These are phyloP conservation scores for Cactoblastis cactorum DNA, from an alignment of 2,888 invertebrate genomes.

Conservation along the genomic window DNA sequence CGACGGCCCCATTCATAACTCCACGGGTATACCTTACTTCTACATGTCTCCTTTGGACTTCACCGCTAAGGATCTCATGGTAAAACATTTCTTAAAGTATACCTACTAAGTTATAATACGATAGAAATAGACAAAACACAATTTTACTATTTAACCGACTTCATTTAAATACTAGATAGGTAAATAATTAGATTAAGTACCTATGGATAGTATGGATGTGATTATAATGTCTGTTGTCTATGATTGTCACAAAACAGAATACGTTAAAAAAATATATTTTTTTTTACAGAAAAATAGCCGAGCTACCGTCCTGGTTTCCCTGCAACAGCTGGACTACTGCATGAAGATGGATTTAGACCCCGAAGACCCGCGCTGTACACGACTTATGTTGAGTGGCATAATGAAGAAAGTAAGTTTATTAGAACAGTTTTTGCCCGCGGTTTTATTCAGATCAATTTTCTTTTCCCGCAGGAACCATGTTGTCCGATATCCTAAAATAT, in stretches of 20 bases:
- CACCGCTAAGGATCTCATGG: conserved; percentile 82
- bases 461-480: too few species aligned
- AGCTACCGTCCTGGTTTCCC: conserved; percentile 83
- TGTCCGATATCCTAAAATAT: too few species aligned
- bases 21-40: conserved; percentile 86
- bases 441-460: too few species aligned
- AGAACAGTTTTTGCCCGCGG: too few species aligned
- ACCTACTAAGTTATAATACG: conserved; percentile 28
- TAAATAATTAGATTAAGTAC: too few species aligned
- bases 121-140: not conserved
- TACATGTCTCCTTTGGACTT: conserved; percentile 86
- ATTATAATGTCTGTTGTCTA: too few species aligned
- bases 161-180: too few species aligned
- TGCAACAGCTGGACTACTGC: conserved; percentile 85
- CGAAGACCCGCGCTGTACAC: conserved; percentile 88
- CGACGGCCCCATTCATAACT: conserved; percentile 83
- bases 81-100: too few species aligned
- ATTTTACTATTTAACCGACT: too few species aligned
- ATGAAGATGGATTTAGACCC: conserved; percentile 81
- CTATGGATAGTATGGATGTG: too few species aligned
- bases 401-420: conserved; percentile 70
- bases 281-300: conserved; percentile 78
- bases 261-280: not conserved
- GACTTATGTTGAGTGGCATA: conserved; percentile 84
- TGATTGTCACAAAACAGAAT: not conserved